Evolutionary conservation across 2,888 invertebrate species (phyloP).

Genomic region (Ormyrus nitidulus): DNA sequence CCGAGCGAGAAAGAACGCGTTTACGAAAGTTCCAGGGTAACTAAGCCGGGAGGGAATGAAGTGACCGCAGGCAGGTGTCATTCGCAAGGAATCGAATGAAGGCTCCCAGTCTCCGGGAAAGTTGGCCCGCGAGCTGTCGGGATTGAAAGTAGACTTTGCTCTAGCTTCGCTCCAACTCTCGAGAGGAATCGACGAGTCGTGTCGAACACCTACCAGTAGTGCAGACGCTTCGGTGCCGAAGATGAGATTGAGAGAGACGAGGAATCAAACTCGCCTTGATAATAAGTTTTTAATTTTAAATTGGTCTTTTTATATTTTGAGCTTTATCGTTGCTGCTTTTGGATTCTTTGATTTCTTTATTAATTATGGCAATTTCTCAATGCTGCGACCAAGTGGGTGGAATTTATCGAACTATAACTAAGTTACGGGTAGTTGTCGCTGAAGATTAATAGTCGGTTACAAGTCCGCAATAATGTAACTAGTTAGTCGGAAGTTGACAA

Average conservation of each 20-base stretch:
- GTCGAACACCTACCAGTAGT: no score
- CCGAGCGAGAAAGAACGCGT: not conserved
- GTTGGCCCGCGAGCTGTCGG: not conserved
- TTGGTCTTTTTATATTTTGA: no score
- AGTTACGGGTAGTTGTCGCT: no score
- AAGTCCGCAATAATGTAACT: no score
- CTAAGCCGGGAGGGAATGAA: not conserved
- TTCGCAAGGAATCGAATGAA: slow-evolving; percentile 51
- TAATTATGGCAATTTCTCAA: no score
- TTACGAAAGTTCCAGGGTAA: not conserved
- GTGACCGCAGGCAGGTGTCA: slow-evolving; percentile 43
- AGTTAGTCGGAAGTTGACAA: no score
- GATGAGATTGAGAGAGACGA: not conserved
- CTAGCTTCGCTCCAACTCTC: slow-evolving; percentile 17
- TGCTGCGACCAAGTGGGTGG: no score
- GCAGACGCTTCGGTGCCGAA: not conserved
- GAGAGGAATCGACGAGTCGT: not conserved
- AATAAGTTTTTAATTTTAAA: no score
- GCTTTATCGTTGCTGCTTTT: not conserved
- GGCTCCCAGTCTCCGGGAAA: slow-evolving; percentile 31
- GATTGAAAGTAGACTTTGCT: not conserved
- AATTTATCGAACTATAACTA: no score
- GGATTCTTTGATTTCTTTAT: not conserved
- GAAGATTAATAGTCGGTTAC: no score
- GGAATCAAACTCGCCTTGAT: not conserved